These are phyloP conservation scores for Cyanocitta stelleri DNA, from an alignment of 2,113 vertebrate species.

Conservation along the genomic window DNA sequence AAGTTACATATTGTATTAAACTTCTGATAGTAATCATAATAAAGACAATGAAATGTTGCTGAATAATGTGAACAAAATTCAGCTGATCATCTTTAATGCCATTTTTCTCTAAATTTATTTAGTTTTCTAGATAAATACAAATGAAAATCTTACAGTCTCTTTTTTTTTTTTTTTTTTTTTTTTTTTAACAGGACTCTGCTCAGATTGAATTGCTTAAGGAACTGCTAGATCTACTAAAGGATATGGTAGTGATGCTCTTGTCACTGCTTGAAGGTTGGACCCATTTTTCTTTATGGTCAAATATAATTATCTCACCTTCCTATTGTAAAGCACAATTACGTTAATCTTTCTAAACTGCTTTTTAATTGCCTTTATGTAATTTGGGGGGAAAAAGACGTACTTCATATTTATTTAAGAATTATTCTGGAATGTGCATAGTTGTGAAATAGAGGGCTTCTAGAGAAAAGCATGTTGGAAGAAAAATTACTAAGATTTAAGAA, in stretches of 20 bases:
- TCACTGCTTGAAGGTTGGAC: constrained; percentile 93
- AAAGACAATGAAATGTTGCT: not conserved
- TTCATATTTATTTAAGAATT: not conserved
- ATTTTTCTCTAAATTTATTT: not conserved
- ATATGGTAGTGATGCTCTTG: constrained; percentile 98
- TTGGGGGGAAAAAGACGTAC: fast-evolving
- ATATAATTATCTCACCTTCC: not conserved
- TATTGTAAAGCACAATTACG: not conserved
- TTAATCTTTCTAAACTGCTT: not conserved
- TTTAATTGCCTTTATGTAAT: not conserved
- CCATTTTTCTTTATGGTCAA: not conserved
- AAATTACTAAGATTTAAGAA: not conserved
- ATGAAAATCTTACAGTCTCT: not conserved
- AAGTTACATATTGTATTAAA: not conserved
- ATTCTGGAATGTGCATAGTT: not conserved
- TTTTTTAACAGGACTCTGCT: constrained; percentile 87
- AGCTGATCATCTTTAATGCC: not conserved
- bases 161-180: not conserved
- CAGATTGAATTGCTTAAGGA: constrained; percentile 97
- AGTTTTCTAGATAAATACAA: not conserved
- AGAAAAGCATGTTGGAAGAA: not conserved
- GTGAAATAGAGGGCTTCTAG: not conserved
- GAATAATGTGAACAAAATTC: not conserved
- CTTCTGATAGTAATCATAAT: not conserved
- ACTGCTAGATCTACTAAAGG: constrained; percentile 94